Evolutionary conservation across 2,888 invertebrate species (phyloP).

Genomic region (Epinotia ramella): DNA sequence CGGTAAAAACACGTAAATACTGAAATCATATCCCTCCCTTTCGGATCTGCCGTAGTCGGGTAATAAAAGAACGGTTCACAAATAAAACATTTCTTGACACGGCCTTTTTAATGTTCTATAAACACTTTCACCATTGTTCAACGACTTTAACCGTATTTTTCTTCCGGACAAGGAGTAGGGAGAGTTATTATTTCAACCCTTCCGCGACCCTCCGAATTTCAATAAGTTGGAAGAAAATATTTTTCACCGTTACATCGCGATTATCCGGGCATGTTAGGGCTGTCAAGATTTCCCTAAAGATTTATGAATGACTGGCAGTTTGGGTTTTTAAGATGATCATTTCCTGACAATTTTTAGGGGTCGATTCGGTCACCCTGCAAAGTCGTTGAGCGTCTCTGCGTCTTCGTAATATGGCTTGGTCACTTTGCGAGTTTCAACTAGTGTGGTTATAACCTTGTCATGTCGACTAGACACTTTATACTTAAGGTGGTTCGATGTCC

Average conservation of each 20-base stretch:
- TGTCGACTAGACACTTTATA: too few relatives aligned
- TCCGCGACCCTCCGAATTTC: slow-evolving; percentile 4
- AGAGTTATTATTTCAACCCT: slow-evolving; percentile 14
- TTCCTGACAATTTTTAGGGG: background rate
- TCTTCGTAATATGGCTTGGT: too few relatives aligned
- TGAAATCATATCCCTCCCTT: too few relatives aligned
- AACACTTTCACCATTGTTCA: slow-evolving; percentile 3
- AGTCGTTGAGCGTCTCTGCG: too few relatives aligned
- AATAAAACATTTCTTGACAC: too few relatives aligned
- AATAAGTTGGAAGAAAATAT: slow-evolving; percentile 10
- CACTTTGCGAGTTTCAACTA: too few relatives aligned
- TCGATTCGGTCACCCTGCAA: too few relatives aligned
- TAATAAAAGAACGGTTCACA: too few relatives aligned
- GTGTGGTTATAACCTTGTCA: too few relatives aligned
- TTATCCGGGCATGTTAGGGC: slow-evolving; percentile 3
- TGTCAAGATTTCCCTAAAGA: background rate
- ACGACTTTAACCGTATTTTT: slow-evolving; percentile 19
- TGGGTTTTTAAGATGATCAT: background rate
- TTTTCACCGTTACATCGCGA: background rate
- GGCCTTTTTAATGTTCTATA: background rate
- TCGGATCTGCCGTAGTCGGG: too few relatives aligned
- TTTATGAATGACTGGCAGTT: slow-evolving; percentile 35
- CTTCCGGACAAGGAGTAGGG: background rate
- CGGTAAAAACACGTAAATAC: too few relatives aligned
- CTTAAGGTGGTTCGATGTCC: too few relatives aligned